These are phyloP conservation scores for Sebastes hubbsi DNA, from an alignment of 2,797 vertebrate species.

Conservation along the genomic window DNA sequence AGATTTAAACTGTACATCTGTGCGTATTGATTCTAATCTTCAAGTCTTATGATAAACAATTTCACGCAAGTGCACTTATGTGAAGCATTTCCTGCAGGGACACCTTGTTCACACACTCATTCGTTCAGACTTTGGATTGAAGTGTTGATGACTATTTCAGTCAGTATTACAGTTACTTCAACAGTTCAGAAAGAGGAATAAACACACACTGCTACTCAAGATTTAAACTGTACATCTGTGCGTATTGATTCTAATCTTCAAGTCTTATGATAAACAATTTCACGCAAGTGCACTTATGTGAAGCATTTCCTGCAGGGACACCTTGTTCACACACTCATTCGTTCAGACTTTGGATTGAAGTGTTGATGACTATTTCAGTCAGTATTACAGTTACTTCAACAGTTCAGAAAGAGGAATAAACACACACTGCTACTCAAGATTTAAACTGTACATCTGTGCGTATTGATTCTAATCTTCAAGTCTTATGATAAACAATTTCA, in stretches of 20 bases:
- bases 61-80: neutral
- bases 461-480: neutral
- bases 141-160: slow-evolving; percentile 10
- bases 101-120: neutral
- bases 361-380: slow-evolving; percentile 11
- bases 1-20: neutral
- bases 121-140: neutral
- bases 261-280: neutral
- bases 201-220: neutral
- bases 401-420: neutral
- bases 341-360: neutral
- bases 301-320: neutral
- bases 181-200: slow-evolving; percentile 1
- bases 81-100: neutral
- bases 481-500: neutral
- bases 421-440: neutral
- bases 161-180: slow-evolving; percentile 19
- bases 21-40: neutral
- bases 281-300: neutral
- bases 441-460: neutral
- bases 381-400: slow-evolving; percentile 17
- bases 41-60: neutral
- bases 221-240: neutral
- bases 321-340: slow-evolving; percentile 1
- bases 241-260: neutral